phyloP scores from a whole-genome alignment of 2,797 vertebrate species.

The Pyrocephalus nanus region DNA sequence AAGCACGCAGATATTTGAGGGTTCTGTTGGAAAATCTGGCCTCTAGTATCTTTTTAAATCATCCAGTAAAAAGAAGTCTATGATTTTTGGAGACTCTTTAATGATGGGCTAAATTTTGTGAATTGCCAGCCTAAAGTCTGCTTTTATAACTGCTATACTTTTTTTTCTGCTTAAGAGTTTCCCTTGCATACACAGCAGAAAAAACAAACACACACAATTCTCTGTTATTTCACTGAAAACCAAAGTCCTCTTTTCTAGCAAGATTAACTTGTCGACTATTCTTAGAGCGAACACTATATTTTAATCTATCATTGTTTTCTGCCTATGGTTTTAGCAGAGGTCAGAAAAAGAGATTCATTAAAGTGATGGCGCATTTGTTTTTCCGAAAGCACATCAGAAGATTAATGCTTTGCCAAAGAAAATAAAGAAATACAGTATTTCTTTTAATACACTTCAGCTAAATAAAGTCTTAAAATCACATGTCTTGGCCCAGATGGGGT shows the following conservation, averaged over 20 bases:
- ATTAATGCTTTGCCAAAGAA: conserved; percentile 31
- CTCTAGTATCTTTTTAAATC: neutral
- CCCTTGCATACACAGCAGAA: neutral
- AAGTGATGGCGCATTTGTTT: conserved; percentile 34
- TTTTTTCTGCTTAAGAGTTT: conserved; percentile 15
- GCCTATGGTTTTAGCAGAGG: conserved; percentile 20
- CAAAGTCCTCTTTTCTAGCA: conserved; percentile 11
- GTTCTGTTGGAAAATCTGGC: neutral
- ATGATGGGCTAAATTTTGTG: neutral
- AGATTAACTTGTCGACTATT: conserved; percentile 35
- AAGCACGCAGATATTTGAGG: neutral
- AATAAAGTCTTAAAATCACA: conserved; percentile 32
- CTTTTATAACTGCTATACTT: neutral
- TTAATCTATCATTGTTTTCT: conserved; percentile 61
- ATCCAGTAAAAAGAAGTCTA: neutral
- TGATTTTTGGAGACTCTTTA: neutral
- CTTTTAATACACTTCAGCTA: conserved; percentile 14
- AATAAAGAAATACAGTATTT: conserved; percentile 22
- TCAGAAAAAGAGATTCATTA: conserved; percentile 38
- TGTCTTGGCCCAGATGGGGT: neutral
- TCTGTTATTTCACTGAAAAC: conserved; percentile 32
- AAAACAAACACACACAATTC: conserved; percentile 18
- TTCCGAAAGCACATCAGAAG: neutral
- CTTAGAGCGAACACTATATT: conserved; percentile 38
- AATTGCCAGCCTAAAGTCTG: neutral